These are phyloP conservation scores for Physella acuta DNA, from an alignment of 1,140 invertebrate species.

Conservation along the genomic window DNA sequence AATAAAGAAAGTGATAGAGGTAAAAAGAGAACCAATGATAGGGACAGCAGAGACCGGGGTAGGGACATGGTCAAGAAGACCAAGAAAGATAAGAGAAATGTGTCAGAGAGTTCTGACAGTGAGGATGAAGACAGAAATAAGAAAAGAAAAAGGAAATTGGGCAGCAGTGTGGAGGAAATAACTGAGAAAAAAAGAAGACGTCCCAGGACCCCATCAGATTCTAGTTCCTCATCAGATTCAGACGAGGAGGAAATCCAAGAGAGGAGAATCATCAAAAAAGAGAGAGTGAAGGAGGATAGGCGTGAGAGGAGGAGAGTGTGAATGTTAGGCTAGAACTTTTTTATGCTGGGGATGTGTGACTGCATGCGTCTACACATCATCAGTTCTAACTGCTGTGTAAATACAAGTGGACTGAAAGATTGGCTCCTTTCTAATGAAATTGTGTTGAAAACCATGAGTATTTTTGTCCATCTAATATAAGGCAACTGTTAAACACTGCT, in stretches of 20 bases:
- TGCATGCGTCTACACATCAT: too few relatives aligned
- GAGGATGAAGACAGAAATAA: neutral
- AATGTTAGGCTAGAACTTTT: too few relatives aligned
- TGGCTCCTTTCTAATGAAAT: too few relatives aligned
- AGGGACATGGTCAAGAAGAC: neutral
- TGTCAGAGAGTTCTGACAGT: neutral
- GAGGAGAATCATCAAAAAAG: slow-evolving; percentile 5
- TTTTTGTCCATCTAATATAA: too few relatives aligned
- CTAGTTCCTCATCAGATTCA: neutral
- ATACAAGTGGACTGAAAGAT: too few relatives aligned
- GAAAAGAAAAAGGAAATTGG: neutral
- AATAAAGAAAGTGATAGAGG: neutral
- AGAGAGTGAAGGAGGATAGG: too few relatives aligned
- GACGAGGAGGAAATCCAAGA: slow-evolving; percentile 4
- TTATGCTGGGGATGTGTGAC: too few relatives aligned
- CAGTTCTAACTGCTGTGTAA: too few relatives aligned
- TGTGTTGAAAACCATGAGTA: too few relatives aligned
- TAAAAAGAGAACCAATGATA: neutral
- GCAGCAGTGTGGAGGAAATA: neutral
- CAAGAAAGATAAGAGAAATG: neutral
- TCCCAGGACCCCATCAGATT: neutral
- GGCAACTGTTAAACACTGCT: neutral
- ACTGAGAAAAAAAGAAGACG: neutral
- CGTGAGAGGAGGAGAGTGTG: too few relatives aligned
- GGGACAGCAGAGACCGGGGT: neutral